Evolutionary conservation across 2,113 vertebrate genomes (phyloP).

Genomic region (Aleadryas rufinucha): DNA sequence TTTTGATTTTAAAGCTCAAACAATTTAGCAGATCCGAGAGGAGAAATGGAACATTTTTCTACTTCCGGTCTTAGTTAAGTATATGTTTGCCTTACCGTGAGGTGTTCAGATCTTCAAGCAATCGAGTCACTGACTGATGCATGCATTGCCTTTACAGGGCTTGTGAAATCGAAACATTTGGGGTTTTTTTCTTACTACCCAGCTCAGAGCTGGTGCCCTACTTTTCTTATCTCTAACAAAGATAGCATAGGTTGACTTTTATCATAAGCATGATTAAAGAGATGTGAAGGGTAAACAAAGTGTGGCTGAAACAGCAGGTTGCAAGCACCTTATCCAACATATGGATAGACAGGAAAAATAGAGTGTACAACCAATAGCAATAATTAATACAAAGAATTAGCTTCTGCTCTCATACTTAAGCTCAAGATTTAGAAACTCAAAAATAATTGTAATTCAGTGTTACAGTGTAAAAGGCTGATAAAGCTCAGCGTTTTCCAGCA

Average conservation of each 20-base stretch:
- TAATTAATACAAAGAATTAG: not conserved
- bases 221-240: not conserved
- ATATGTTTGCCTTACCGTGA: not conserved
- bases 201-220: not conserved
- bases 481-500: not conserved
- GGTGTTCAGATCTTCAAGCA: not conserved
- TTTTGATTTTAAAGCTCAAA: conserved; percentile 13
- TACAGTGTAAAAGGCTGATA: not conserved
- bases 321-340: not conserved
- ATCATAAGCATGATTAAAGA: not conserved
- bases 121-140: not conserved
- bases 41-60: not conserved
- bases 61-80: not conserved
- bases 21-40: not conserved
- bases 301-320: not conserved
- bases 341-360: not conserved
- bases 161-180: not conserved
- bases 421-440: not conserved
- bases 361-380: not conserved
- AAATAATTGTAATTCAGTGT: not conserved
- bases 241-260: not conserved
- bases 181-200: not conserved
- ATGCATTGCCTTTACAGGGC: not conserved
- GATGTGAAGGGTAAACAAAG: not conserved
- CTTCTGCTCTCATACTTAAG: not conserved